Conservation (phyloP, 2,888 invertebrate genomes). For the Phoenoteleia sp. region DNA sequence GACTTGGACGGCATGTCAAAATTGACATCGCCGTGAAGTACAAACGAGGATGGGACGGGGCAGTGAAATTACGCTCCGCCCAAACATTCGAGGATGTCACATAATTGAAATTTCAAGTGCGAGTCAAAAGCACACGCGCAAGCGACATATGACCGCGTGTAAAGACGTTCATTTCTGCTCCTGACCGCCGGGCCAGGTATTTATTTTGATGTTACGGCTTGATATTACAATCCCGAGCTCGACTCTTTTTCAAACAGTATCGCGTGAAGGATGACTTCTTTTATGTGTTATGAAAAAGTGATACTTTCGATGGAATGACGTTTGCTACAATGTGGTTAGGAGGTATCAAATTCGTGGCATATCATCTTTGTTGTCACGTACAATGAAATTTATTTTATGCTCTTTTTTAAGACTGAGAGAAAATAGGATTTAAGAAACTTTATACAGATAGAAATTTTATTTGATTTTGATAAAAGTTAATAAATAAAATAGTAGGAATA, state of each 20-base stretch:
- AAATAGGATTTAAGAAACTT: background rate
- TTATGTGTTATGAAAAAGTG: constrained; percentile 32
- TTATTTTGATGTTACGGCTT: constrained; percentile 33
- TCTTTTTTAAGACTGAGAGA: background rate
- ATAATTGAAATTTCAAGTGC: constrained; percentile 65
- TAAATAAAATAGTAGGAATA: too few species aligned
- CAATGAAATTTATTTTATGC: too few species aligned
- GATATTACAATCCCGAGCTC: constrained; percentile 21
- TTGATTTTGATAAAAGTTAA: constrained; percentile 15
- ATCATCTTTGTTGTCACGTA: background rate
- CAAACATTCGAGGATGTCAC: constrained; percentile 24
- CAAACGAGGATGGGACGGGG: constrained; percentile 43
- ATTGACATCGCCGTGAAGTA: constrained; percentile 25
- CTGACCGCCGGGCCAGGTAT: background rate
- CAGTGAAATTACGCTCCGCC: constrained; percentile 59
- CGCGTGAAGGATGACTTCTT: constrained; percentile 34
- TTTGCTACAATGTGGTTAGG: constrained; percentile 5
- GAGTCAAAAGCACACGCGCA: constrained; percentile 37
- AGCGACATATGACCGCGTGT: background rate
- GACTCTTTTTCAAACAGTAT: constrained; percentile 28
- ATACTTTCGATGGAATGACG: constrained; percentile 34
- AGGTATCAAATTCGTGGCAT: background rate
- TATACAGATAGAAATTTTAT: too few species aligned
- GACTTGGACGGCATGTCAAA: constrained; percentile 38
- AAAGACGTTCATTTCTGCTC: constrained; percentile 36